Evolutionary conservation across 2,797 vertebrate species (phyloP).

Genomic region (Coilia nasus): DNA sequence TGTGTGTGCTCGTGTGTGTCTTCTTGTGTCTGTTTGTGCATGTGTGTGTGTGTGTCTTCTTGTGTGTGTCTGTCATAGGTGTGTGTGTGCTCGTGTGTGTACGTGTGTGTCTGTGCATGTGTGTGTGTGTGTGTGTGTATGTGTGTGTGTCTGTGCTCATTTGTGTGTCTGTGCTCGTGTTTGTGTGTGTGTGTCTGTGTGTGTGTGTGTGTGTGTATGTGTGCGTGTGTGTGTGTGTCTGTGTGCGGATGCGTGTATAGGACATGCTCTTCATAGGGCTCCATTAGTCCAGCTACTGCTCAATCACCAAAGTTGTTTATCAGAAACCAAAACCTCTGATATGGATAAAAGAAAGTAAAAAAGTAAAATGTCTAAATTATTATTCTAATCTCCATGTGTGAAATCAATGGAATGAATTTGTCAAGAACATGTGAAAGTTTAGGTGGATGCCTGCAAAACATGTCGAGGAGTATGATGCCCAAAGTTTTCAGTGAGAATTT

Average conservation of each 20-base stretch:
- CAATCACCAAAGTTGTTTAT: background rate
- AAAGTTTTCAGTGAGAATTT: conserved; percentile 48
- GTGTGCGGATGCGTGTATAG: background rate
- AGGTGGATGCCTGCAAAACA: conserved; percentile 14
- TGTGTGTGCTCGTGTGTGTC: background rate
- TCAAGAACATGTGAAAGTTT: conserved; percentile 33
- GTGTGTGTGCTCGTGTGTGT: background rate
- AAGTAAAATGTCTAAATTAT: too few relatives aligned
- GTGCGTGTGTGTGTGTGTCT: background rate
- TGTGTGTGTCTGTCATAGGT: background rate
- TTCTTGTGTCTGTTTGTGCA: too few relatives aligned
- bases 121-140: background rate
- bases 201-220: background rate
- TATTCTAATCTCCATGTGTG: background rate
- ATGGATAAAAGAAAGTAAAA: too few relatives aligned
- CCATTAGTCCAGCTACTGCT: background rate
- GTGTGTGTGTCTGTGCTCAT: background rate
- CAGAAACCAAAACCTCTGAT: too few relatives aligned
- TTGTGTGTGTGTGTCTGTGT: background rate
- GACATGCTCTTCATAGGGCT: background rate
- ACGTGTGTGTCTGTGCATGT: too few relatives aligned
- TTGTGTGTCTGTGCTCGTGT: background rate
- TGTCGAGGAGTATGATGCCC: conserved; percentile 40
- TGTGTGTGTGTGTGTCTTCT: background rate
- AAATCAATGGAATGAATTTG: background rate